Evolutionary conservation across 2,113 vertebrate genomes (phyloP).

Genomic region (Alligator sinensis): DNA sequence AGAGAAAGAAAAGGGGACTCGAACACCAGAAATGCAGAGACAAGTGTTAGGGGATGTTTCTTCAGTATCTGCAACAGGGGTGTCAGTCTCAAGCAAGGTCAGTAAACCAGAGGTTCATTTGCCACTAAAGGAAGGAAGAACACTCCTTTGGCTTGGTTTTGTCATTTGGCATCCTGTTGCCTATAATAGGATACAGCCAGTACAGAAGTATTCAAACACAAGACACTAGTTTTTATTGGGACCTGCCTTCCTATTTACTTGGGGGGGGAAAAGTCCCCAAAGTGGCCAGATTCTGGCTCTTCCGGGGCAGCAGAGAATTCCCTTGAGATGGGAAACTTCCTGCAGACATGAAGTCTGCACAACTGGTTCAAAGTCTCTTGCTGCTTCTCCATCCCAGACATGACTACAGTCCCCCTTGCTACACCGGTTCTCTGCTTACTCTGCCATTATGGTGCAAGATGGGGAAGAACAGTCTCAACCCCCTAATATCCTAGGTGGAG

Average conservation of each 20-base stretch:
- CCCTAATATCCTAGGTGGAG: background rate
- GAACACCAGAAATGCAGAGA: constrained; percentile 71
- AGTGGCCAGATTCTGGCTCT: background rate
- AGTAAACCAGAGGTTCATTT: constrained; percentile 15
- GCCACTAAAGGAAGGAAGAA: background rate
- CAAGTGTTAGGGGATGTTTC: constrained; percentile 35
- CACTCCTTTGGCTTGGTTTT: background rate
- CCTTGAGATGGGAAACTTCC: background rate
- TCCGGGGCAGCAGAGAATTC: background rate
- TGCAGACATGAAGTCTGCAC: background rate
- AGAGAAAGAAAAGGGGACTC: constrained; percentile 73
- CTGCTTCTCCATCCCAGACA: background rate
- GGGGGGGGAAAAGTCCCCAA: background rate
- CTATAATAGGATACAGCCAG: background rate
- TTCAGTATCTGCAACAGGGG: constrained; percentile 21
- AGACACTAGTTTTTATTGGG: background rate
- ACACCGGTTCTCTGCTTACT: background rate
- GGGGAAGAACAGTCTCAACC: background rate
- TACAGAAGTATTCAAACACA: background rate
- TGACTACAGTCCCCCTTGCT: background rate
- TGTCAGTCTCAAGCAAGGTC: constrained; percentile 73
- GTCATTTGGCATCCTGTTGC: background rate
- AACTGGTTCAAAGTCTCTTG: background rate
- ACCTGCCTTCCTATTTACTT: background rate
- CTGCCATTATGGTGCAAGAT: background rate